Base-by-base conservation (phyloP, 2,888 invertebrate species). In the Catocala nupta region DNA sequence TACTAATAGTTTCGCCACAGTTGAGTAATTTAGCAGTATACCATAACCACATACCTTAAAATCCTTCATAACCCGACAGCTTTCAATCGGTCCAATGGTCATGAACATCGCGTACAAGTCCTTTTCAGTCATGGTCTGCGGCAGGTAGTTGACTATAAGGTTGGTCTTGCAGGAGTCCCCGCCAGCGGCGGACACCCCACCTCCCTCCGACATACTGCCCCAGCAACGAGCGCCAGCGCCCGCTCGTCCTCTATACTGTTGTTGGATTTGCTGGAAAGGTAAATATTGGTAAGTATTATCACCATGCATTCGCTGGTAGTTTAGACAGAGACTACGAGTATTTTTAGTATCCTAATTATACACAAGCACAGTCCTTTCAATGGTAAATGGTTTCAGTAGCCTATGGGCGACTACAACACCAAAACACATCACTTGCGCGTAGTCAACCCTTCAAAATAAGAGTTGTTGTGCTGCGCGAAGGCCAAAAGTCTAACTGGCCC, bases 61-160 rank as follows among this genome's bases (percentile, higher is more conserved):
- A 87, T 98, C 98, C 90, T 97, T 97, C 98, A 98, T 98, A 80
- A 99, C 97, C 80, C 98, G 96, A 88, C 98, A 98, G 78, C 97
- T 97, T 86, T 98, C 98, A 52, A 99, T 96, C 25, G 97, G 97
- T 55, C 99, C 99, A 78, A 98, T 96, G 58, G 97, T 96, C 79
- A 97, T 96, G 90, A 99, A 99, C 95, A 99, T 96, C 73, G 97
- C 96, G 86, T 97, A 97, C 62, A 99, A 95, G 83, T 98, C 98
- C 85, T 97, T 97, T 88, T 99, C 99, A 1, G 97, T 97, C 95
- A 99, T 97, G 81, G 96, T 97, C 93, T 99, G 99, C 39, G 99
- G 99, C 81, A 99, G 95, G 91, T 99, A 99, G 95, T 99, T 99
- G 83, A 99, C 97, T 78, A 99, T 99, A 79, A 99, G 95, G 94